phyloP scores from a whole-genome alignment of 2,888 invertebrate genomes.

The Linnaemya tessellans region DNA sequence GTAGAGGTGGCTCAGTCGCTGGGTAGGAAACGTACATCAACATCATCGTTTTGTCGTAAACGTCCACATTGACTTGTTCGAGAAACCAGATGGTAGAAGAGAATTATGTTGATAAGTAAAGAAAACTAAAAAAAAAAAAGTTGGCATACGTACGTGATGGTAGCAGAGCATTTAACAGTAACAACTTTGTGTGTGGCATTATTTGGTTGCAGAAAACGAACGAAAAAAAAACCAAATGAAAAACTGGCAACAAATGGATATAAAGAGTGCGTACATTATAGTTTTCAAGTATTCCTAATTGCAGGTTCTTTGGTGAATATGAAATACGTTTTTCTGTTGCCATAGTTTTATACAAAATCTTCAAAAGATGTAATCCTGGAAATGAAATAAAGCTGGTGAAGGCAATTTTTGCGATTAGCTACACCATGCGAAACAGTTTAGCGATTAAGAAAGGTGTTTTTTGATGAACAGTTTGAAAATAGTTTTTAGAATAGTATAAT shows the following conservation, averaged over 20 bases:
- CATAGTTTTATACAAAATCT: neutral
- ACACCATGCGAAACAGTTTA: neutral
- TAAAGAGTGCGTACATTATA: slow-evolving; percentile 71
- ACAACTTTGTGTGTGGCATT: slow-evolving; percentile 72
- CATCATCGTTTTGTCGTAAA: slow-evolving; percentile 33
- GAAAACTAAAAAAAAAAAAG: slow-evolving; percentile 6
- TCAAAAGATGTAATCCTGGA: slow-evolving; percentile 8
- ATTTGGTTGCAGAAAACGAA: slow-evolving; percentile 30
- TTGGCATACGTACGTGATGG: slow-evolving; percentile 69
- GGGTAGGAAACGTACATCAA: slow-evolving; percentile 60
- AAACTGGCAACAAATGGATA: slow-evolving; percentile 45
- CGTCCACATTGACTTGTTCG: slow-evolving; percentile 30
- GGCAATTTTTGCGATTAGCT: neutral
- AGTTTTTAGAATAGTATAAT: no score
- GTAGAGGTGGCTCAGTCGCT: slow-evolving; percentile 30
- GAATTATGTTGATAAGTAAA: slow-evolving; percentile 59
- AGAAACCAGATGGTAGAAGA: slow-evolving; percentile 62
- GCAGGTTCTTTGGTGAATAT: slow-evolving; percentile 71
- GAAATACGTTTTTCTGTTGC: slow-evolving; percentile 39
- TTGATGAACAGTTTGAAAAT: no score
- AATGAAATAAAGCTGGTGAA: neutral
- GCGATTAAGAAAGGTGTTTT: no score
- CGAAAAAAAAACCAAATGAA: slow-evolving; percentile 2
- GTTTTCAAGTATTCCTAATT: slow-evolving; percentile 73
- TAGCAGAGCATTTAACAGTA: slow-evolving; percentile 69